Evolutionary conservation across 1,140 invertebrate species (phyloP).

Genomic region (Cydia pomonella): DNA sequence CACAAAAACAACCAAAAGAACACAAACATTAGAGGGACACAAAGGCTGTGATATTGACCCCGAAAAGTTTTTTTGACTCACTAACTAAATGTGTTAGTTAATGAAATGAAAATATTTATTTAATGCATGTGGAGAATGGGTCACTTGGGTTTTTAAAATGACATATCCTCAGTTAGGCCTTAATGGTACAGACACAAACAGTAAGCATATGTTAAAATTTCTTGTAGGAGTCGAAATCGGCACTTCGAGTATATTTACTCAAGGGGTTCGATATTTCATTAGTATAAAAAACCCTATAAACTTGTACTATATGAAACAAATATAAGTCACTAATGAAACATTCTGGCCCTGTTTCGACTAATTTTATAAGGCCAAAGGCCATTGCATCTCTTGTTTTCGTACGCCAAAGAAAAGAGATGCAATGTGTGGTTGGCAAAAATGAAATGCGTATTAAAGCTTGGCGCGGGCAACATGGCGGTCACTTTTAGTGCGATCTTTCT

Average conservation of each 20-base stretch:
- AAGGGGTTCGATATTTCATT: background rate
- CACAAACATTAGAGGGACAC: too few species aligned
- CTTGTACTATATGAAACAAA: conserved; percentile 30
- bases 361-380: background rate
- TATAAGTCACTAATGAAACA: conserved; percentile 24
- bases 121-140: too few species aligned
- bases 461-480: background rate
- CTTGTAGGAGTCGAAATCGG: background rate
- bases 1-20: too few species aligned
- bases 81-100: too few species aligned
- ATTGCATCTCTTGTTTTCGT: background rate
- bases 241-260: background rate
- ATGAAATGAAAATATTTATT: too few species aligned
- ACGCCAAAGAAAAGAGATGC: background rate
- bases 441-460: background rate
- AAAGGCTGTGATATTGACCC: too few species aligned
- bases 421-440: background rate
- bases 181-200: background rate
- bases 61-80: too few species aligned
- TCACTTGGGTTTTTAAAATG: too few species aligned
- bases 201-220: background rate
- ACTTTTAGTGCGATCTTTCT: background rate
- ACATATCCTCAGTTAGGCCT: too few species aligned
- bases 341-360: background rate
- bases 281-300: conserved; percentile 17